Conservation (phyloP, 2,888 invertebrate genomes). For the Agonopterix subpropinquella region DNA sequence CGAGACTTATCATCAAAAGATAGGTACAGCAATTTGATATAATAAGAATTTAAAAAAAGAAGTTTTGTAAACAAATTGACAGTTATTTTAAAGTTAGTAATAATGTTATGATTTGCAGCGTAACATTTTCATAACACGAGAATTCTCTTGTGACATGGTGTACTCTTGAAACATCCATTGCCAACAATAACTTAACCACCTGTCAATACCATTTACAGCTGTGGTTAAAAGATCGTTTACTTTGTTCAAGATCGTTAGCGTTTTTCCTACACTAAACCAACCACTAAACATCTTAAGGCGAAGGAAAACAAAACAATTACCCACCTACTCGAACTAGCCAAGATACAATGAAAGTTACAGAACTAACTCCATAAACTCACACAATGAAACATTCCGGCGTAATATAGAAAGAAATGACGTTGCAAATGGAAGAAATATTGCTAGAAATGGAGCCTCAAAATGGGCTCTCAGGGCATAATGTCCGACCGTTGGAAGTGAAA, state of each 20-base stretch:
- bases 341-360: background rate
- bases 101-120: too few relatives aligned
- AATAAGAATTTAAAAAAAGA: too few relatives aligned
- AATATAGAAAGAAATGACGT: constrained; percentile 47
- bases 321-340: background rate
- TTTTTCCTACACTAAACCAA: constrained; percentile 20
- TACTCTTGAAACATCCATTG: constrained; percentile 17
- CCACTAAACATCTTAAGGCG: constrained; percentile 9
- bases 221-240: too few relatives aligned
- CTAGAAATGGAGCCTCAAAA: constrained; percentile 43
- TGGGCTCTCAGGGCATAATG: constrained; percentile 50
- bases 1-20: background rate
- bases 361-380: constrained; percentile 4
- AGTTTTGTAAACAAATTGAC: too few relatives aligned
- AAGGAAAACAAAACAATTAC: background rate
- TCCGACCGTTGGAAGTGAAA: constrained; percentile 40
- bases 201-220: too few relatives aligned
- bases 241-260: constrained; percentile 20
- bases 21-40: constrained; percentile 8
- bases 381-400: constrained; percentile 18
- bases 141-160: too few relatives aligned
- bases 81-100: too few relatives aligned
- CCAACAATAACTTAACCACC: too few relatives aligned
- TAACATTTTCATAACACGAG: too few relatives aligned
- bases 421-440: constrained; percentile 56